phyloP scores from a whole-genome alignment of 2,113 vertebrate species.

The Sisor rabdophorus region DNA sequence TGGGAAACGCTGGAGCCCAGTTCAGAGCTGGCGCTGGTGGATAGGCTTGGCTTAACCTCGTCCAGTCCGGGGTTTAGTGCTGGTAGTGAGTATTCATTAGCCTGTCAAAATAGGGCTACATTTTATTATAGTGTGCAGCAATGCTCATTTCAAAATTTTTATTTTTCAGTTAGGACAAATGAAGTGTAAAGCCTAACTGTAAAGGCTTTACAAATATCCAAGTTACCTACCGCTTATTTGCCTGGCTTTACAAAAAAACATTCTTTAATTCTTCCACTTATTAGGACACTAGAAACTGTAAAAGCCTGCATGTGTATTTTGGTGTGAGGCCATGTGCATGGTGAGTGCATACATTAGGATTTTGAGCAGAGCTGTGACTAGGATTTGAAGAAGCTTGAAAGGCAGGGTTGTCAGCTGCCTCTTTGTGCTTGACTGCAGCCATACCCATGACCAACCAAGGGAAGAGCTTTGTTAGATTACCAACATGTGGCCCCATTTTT shows the following conservation, averaged over 20 bases:
- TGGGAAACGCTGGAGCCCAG: slow-evolving; percentile 97
- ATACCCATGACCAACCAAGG: slow-evolving; percentile 79
- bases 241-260: slow-evolving; percentile 35
- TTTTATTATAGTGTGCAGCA: slow-evolving; percentile 40
- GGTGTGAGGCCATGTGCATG: slow-evolving; percentile 59
- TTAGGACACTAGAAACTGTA: slow-evolving; percentile 32
- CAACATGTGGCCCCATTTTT: slow-evolving; percentile 71
- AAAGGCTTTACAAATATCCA: background rate
- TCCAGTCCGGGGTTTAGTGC: slow-evolving; percentile 93
- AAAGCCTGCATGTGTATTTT: slow-evolving; percentile 57
- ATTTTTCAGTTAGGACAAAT: too few relatives aligned
- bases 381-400: slow-evolving; percentile 70
- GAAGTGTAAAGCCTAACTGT: too few relatives aligned
- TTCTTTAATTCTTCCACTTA: slow-evolving; percentile 21
- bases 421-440: slow-evolving; percentile 79
- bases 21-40: slow-evolving; percentile 91
- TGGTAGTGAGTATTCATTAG: slow-evolving; percentile 96
- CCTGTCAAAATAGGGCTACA: slow-evolving; percentile 69
- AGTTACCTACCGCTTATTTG: slow-evolving; percentile 24
- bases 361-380: slow-evolving; percentile 66
- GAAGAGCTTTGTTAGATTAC: slow-evolving; percentile 78
- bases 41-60: slow-evolving; percentile 98
- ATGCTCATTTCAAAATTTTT: too few relatives aligned
- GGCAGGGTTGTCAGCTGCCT: slow-evolving; percentile 75
- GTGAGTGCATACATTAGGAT: slow-evolving; percentile 72